A percentile compares a stretch with the other conserved stretches of the same genome.
phyloP scores from a whole-genome alignment of 1,140 invertebrate species.

The Heliconius himera region DNA sequence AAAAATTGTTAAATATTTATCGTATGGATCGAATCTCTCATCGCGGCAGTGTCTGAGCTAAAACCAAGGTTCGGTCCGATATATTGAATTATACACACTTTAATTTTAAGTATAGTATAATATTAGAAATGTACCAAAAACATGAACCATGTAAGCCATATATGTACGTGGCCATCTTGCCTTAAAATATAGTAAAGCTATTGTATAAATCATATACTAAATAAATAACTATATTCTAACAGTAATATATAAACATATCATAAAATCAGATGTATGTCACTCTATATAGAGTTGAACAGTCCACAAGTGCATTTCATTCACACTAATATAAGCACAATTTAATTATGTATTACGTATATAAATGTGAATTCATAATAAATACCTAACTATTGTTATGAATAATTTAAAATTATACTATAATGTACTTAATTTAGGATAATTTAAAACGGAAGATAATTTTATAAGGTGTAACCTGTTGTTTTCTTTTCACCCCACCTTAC shows the following conservation, averaged over 20 bases:
- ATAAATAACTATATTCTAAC: slow-evolving; percentile 35
- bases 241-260: slow-evolving; percentile 42
- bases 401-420: slow-evolving; percentile 74
- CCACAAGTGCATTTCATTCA: slow-evolving; percentile 78
- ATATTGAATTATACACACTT: slow-evolving; percentile 74
- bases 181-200: slow-evolving; percentile 59
- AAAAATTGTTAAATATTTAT: slow-evolving; percentile 80
- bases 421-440: slow-evolving; percentile 78
- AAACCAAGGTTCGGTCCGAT: slow-evolving; percentile 51
- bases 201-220: slow-evolving; percentile 45
- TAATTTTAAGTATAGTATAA: slow-evolving; percentile 72
- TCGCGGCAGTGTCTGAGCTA: slow-evolving; percentile 46
- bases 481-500: slow-evolving; percentile 38
- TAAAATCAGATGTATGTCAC: slow-evolving; percentile 38
- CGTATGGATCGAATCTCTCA: slow-evolving; percentile 61
- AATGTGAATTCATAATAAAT: slow-evolving; percentile 75
- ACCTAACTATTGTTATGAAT: slow-evolving; percentile 76
- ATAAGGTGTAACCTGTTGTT: slow-evolving; percentile 62
- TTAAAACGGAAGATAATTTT: slow-evolving; percentile 77
- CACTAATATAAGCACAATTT: slow-evolving; percentile 78
- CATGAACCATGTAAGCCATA: slow-evolving; percentile 73
- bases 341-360: slow-evolving; percentile 64
- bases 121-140: slow-evolving; percentile 68
- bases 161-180: slow-evolving; percentile 74
- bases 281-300: slow-evolving; percentile 54